phyloP scores from a whole-genome alignment of 2,888 invertebrate genomes.

The Eupelmus urozonus region DNA sequence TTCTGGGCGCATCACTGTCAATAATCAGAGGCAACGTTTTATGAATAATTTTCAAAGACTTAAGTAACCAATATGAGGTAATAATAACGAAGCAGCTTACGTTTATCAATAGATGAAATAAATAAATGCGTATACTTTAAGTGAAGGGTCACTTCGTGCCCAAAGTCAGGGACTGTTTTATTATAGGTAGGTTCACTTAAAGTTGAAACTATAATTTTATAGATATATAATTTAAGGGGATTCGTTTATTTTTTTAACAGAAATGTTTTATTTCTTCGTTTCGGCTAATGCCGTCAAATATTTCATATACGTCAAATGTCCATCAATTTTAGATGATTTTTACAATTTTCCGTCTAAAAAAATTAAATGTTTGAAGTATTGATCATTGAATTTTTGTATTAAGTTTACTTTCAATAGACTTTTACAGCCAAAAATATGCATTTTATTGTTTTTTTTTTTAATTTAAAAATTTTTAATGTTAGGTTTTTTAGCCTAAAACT shows the following conservation, averaged over 20 bases:
- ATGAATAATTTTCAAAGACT: slow-evolving; percentile 53
- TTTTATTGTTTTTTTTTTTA: slow-evolving; percentile 46
- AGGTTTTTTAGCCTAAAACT: slow-evolving; percentile 7
- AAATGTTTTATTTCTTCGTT: background rate
- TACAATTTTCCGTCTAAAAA: background rate
- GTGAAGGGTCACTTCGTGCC: slow-evolving; percentile 10
- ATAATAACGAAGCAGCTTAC: slow-evolving; percentile 59
- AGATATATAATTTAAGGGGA: slow-evolving; percentile 23
- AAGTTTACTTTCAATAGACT: slow-evolving; percentile 3
- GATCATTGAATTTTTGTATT: slow-evolving; percentile 3
- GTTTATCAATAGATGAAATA: slow-evolving; percentile 54
- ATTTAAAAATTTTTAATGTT: slow-evolving; percentile 18
- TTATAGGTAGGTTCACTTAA: slow-evolving; percentile 33
- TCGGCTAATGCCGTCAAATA: background rate
- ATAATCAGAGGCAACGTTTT: slow-evolving; percentile 49
- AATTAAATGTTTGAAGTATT: background rate
- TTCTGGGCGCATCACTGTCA: slow-evolving; percentile 52
- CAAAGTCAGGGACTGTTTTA: slow-evolving; percentile 46
- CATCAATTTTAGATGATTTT: background rate
- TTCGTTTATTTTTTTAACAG: slow-evolving; percentile 34
- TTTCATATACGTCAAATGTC: background rate
- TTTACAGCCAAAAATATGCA: slow-evolving; percentile 34
- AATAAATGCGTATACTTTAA: slow-evolving; percentile 34
- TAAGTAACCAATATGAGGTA: slow-evolving; percentile 25
- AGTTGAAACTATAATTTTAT: slow-evolving; percentile 35